Percentiles rank a stretch among this genome's conserved stretches.
These are phyloP conservation scores for Eumaeus atala DNA, from an alignment of 1,140 invertebrate species.

Conservation along the genomic window DNA sequence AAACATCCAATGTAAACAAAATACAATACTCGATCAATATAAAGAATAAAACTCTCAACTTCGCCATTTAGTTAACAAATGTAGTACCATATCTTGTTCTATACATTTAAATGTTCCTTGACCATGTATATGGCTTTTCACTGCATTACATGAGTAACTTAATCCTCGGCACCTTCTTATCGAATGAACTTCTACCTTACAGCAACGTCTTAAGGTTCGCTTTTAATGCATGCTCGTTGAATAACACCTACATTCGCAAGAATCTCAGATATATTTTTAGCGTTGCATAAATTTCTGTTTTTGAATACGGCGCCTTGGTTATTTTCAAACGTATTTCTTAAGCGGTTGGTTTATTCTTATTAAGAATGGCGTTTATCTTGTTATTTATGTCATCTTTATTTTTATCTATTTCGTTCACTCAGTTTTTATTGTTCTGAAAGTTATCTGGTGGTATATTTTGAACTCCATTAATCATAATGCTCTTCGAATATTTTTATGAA, in stretches of 20 bases:
- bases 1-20: conserved; percentile 5
- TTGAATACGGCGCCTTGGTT: conserved; percentile 16
- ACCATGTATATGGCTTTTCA: conserved; percentile 25
- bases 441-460: too few relatives aligned
- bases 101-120: conserved; percentile 25
- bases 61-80: conserved; percentile 12
- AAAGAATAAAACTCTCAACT: conserved; percentile 3
- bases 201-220: conserved; percentile 5
- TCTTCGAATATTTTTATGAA: too few relatives aligned
- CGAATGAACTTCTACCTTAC: conserved; percentile 11
- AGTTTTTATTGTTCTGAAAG: background rate
- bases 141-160: conserved; percentile 29
- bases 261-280: conserved; percentile 32
- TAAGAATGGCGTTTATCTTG: conserved; percentile 10
- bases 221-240: conserved; percentile 4
- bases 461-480: background rate
- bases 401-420: conserved; percentile 1
- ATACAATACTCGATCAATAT: background rate
- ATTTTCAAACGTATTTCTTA: conserved; percentile 13
- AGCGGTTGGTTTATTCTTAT: conserved; percentile 10
- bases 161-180: conserved; percentile 17
- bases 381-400: conserved; percentile 10
- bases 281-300: conserved; percentile 29
- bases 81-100: conserved; percentile 20
- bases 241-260: conserved; percentile 28